Conservation (phyloP, 2,888 invertebrate genomes). For the Scaptomyza polygonia region DNA sequence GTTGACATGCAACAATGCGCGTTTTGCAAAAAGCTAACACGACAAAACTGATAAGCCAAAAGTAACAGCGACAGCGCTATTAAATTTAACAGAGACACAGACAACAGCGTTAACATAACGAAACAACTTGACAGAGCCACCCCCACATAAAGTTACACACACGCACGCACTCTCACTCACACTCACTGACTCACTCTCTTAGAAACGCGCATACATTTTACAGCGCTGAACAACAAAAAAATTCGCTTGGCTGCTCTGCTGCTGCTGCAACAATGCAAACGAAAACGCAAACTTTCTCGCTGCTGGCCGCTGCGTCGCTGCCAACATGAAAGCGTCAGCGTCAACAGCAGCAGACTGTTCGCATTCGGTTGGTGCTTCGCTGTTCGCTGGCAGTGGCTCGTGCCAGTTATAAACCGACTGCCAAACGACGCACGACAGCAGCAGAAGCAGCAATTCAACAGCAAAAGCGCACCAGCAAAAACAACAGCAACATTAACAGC, state of each 20-base stretch:
- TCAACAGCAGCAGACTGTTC: slow-evolving; percentile 35
- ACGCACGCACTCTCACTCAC: slow-evolving; percentile 20
- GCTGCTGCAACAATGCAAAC: slow-evolving; percentile 76
- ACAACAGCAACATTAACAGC: slow-evolving; percentile 48
- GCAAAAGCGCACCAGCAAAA: slow-evolving; percentile 38
- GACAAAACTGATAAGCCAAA: slow-evolving; percentile 51
- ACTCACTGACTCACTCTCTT: slow-evolving; percentile 5
- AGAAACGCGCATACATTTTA: slow-evolving; percentile 35
- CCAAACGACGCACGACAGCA: slow-evolving; percentile 80
- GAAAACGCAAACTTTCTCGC: slow-evolving; percentile 75
- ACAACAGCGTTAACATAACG: slow-evolving; percentile 17
- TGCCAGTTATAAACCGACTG: slow-evolving; percentile 84
- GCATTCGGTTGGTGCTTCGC: slow-evolving; percentile 70
- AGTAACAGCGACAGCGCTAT: slow-evolving; percentile 29
- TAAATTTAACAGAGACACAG: slow-evolving; percentile 29
- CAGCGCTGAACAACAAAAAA: slow-evolving; percentile 45
- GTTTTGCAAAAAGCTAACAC: slow-evolving; percentile 31
- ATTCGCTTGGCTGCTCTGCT: slow-evolving; percentile 51
- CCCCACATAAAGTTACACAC: slow-evolving; percentile 50
- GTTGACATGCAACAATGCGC: slow-evolving; percentile 60
- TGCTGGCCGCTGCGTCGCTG: slow-evolving; percentile 55
- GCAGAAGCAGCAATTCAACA: slow-evolving; percentile 40
- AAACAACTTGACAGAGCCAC: slow-evolving; percentile 37
- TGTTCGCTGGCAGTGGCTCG: slow-evolving; percentile 80
- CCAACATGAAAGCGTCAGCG: slow-evolving; percentile 11